Evolutionary conservation across 1,140 invertebrate genomes (phyloP).

Genomic region (Thalassaphorura encarpata): DNA sequence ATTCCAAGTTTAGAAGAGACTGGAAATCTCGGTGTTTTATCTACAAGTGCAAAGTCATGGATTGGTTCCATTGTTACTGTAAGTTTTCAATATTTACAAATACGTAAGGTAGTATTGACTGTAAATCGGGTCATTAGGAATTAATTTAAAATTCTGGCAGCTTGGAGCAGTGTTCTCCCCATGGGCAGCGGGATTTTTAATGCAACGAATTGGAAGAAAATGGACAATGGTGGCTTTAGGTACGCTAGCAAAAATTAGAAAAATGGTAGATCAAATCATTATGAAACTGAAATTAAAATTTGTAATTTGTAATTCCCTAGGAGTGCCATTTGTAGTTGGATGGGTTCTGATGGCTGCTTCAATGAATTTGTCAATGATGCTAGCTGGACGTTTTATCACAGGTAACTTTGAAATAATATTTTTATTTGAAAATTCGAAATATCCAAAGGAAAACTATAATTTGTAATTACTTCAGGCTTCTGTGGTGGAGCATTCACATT

Average conservation of each 20-base stretch:
- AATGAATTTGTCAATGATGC: not conserved
- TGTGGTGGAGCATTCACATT: conserved; percentile 25
- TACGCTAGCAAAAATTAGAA: too few relatives aligned
- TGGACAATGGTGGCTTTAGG: conserved; percentile 60
- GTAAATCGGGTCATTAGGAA: not conserved
- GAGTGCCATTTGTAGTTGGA: conserved; percentile 58
- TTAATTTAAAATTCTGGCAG: conserved; percentile 8
- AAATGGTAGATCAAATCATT: conserved; percentile 52
- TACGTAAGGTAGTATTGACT: too few relatives aligned
- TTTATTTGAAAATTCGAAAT: not conserved
- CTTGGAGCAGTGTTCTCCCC: conserved; percentile 53
- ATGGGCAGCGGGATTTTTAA: conserved; percentile 55
- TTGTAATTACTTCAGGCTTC: conserved; percentile 1
- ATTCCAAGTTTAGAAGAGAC: not conserved
- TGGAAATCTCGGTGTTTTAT: not conserved
- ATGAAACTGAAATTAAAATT: too few relatives aligned
- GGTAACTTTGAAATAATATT: conserved; percentile 1
- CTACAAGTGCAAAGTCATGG: not conserved
- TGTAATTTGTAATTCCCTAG: too few relatives aligned
- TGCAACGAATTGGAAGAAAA: conserved; percentile 64
- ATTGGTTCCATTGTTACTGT: conserved; percentile 2
- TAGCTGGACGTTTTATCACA: conserved; percentile 47
- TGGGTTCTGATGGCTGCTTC: conserved; percentile 51
- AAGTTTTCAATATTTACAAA: too few relatives aligned
- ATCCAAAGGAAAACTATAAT: too few relatives aligned